Conservation (phyloP, 2,113 vertebrate species). For the Cynocephalus volans region DNA sequence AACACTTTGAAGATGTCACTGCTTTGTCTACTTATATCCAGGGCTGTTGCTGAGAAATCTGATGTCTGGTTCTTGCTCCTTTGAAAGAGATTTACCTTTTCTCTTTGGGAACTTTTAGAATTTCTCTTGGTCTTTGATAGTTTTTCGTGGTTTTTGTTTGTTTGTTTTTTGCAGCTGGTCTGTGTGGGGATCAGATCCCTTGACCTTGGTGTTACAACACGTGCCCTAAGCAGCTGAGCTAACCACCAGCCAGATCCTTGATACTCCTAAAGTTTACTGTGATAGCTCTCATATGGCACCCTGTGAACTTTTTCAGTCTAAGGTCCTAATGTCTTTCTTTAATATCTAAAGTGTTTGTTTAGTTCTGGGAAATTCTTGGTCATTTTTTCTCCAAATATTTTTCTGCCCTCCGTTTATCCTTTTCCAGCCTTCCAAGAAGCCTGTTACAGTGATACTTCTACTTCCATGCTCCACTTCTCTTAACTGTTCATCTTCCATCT, state of each 20-base stretch:
- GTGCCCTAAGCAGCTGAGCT: no score
- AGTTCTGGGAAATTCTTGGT: neutral
- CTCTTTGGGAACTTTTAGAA: neutral
- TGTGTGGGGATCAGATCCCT: no score
- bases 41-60: neutral
- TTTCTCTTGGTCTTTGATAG: neutral
- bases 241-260: neutral
- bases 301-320: neutral
- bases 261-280: neutral
- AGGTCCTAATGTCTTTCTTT: neutral
- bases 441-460: accelerated
- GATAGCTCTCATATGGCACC: accelerated
- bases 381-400: neutral
- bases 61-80: neutral
- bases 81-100: neutral
- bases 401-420: neutral
- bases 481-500: neutral
- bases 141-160: no score
- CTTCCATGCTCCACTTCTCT: neutral
- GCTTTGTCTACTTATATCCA: neutral
- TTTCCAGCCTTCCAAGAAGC: neutral
- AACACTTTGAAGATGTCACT: neutral
- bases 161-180: no score
- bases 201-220: no score
- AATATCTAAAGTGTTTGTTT: neutral